A percentile compares a stretch with the other conserved stretches of the same genome.
These are phyloP conservation scores for Phengaris arion DNA, from an alignment of 2,888 invertebrate genomes.

Conservation along the genomic window DNA sequence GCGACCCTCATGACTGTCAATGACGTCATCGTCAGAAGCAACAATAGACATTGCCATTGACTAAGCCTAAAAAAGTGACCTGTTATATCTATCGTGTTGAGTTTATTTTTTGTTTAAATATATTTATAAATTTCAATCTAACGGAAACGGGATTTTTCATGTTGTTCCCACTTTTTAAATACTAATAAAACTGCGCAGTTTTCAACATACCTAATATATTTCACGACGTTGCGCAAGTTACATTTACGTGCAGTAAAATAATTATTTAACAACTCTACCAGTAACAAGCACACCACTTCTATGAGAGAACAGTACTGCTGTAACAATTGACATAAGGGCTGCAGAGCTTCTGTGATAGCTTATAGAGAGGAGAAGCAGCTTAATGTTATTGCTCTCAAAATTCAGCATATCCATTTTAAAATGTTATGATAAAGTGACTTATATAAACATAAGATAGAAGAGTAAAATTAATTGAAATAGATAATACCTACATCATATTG, in stretches of 20 bases:
- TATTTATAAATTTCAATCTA: background rate
- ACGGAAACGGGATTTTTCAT: too few species aligned
- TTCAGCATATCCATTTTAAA: slow-evolving; percentile 38
- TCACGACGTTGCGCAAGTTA: too few species aligned
- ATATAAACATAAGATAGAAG: too few species aligned
- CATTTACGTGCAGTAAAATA: too few species aligned
- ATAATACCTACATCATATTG: too few species aligned
- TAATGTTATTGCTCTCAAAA: slow-evolving; percentile 32
- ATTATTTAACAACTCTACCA: too few species aligned
- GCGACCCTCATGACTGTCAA: slow-evolving; percentile 47
- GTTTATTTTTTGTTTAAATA: background rate
- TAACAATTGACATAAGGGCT: slow-evolving; percentile 42
- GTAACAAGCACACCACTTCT: background rate
- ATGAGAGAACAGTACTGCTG: slow-evolving; percentile 51
- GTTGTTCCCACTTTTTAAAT: too few species aligned
- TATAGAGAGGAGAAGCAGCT: slow-evolving; percentile 28
- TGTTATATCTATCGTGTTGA: slow-evolving; percentile 1
- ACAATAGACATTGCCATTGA: slow-evolving; percentile 45
- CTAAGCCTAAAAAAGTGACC: background rate
- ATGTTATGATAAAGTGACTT: background rate
- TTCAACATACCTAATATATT: too few species aligned
- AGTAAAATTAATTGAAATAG: too few species aligned
- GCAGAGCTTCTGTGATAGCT: slow-evolving; percentile 41
- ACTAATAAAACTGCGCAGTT: too few species aligned
- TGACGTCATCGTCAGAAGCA: slow-evolving; percentile 43